phyloP scores from a whole-genome alignment of 2,888 invertebrate genomes.

The Campaea margaritaria region DNA sequence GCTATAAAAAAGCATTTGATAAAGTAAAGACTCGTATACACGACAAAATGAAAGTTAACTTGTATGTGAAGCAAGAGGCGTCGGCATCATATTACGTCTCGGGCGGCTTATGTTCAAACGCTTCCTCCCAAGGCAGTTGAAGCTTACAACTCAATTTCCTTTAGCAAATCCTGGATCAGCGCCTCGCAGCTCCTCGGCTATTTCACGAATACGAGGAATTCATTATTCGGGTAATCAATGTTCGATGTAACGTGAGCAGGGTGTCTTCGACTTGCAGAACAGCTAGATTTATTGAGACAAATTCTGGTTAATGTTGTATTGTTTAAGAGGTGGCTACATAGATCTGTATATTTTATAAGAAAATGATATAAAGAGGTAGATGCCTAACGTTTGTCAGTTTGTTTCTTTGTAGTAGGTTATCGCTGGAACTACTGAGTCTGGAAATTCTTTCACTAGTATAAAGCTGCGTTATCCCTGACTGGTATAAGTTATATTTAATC shows the following conservation, averaged over 20 bases:
- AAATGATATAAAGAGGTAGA: too few species aligned
- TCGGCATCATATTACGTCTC: slow-evolving; percentile 54
- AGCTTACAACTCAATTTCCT: slow-evolving; percentile 76
- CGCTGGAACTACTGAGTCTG: too few species aligned
- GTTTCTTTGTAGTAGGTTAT: too few species aligned
- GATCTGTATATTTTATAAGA: too few species aligned
- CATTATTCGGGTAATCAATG: slow-evolving; percentile 41
- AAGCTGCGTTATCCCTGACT: too few species aligned
- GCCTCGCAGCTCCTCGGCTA: slow-evolving; percentile 61
- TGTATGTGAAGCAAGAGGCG: slow-evolving; percentile 39
- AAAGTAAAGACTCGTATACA: slow-evolving; percentile 7
- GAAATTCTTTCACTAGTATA: too few species aligned
- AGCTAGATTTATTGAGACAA: slow-evolving; percentile 11
- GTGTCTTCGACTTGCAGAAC: slow-evolving; percentile 8
- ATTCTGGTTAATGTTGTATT: background rate
- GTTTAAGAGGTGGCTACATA: too few species aligned
- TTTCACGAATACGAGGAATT: slow-evolving; percentile 61
- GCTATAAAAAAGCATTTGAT: slow-evolving; percentile 12
- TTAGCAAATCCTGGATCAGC: slow-evolving; percentile 70
- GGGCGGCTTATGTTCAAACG: slow-evolving; percentile 57
- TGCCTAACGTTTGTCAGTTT: too few species aligned
- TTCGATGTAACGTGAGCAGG: slow-evolving; percentile 21
- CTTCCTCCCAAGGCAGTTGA: slow-evolving; percentile 60
- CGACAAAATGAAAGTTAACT: slow-evolving; percentile 38
- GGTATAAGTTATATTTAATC: too few species aligned